Evolutionary conservation across 1,140 invertebrate species (phyloP).

Genomic region (Teleogryllus occipitalis): DNA sequence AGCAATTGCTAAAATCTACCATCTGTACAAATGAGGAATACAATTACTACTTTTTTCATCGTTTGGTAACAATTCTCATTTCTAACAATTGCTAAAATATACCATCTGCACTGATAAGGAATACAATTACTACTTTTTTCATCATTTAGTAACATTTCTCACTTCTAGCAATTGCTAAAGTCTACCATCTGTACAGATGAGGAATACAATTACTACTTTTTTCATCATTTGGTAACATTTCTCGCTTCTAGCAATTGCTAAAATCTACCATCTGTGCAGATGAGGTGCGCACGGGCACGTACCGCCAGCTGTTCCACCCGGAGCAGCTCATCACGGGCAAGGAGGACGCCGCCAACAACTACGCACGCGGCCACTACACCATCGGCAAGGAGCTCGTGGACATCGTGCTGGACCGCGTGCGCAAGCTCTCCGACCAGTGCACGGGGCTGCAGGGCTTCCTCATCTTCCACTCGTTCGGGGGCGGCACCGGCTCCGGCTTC

Average conservation of each 20-base stretch:
- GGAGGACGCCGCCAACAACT: constrained; percentile 59
- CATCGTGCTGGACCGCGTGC: constrained; percentile 44
- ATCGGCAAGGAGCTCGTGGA: constrained; percentile 54
- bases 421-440: constrained; percentile 36
- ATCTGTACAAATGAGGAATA: not conserved
- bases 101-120: not conserved
- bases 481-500: constrained; percentile 63
- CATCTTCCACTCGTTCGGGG: constrained; percentile 69
- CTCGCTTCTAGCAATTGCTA: not conserved
- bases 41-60: too few species aligned
- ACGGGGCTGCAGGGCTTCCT: constrained; percentile 49
- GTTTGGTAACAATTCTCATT: too few species aligned
- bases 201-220: not conserved
- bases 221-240: too few species aligned
- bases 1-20: not conserved
- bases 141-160: too few species aligned
- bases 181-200: not conserved
- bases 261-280: constrained; percentile 24
- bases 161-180: not conserved
- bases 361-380: constrained; percentile 57
- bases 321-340: constrained; percentile 48
- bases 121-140: too few species aligned
- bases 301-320: constrained; percentile 50
- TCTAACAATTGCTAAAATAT: not conserved
- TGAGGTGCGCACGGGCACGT: constrained; percentile 48